Evolutionary conservation across 2,113 vertebrate genomes (phyloP), one percentile per base, ranked within the genome.

Genomic region (Silurus asotus): DNA sequence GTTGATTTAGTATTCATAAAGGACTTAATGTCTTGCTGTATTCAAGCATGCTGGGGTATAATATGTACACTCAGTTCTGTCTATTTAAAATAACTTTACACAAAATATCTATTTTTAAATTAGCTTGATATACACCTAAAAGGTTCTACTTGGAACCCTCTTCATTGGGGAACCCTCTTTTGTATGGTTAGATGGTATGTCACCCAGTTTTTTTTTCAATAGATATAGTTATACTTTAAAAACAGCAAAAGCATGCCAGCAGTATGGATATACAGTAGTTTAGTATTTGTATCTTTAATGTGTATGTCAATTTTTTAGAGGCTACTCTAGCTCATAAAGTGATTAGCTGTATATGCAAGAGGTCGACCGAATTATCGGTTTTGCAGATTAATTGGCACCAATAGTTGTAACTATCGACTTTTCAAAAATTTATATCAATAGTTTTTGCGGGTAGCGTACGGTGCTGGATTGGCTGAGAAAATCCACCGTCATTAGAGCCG

Each of bases 1-100:
- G 11, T 89, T 91, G 90, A 93, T 88, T 94, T 90, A 92, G 89
- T 86, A 90, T 81, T 91, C 88, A 90, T 90, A 92, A 93, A 92
- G 87, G 91, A 88, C 81, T 84, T 79, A 91, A 93, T 92, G 92
- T 93, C 89, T 91, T 76, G 72, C 85, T 7, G 20, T 58, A 84
- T 90, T 88, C 82, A 84, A 93, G 89, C 81, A 84, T 87, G 91
- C 91, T 91, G 77, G 77, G 59, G 28, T 61, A 48, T 3, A 61
- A 80, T n/a, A 78, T 37, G 14, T 37, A 78, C n/a, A 58, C 25
- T 78, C 53, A 58, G 56, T 61, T 61, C 28, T 45, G 28, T 80
- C 25, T 61, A 23, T 37, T 80, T 48, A 80, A 10, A 80, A 23
- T 11, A 80, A 59, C 77, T 48, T 61, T 61, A 80, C 56, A 61